Percentiles rank a stretch among this genome's conserved stretches.
These are phyloP conservation scores for Glaucomys volans DNA, from an alignment of 2,113 vertebrate genomes.

Conservation along the genomic window DNA sequence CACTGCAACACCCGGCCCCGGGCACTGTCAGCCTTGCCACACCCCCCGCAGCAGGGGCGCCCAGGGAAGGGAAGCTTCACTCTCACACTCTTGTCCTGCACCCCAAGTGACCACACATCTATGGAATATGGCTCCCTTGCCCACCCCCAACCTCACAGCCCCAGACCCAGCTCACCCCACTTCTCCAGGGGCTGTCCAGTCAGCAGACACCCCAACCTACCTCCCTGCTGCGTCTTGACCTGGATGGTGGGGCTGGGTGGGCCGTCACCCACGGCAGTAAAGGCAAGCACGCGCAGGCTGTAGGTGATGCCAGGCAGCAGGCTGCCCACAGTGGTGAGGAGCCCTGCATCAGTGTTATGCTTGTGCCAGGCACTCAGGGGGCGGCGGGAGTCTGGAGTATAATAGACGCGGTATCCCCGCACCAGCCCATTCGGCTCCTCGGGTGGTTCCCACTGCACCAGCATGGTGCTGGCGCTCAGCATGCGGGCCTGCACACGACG, in stretches of 20 bases:
- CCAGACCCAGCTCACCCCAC: neutral
- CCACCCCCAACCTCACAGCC: neutral
- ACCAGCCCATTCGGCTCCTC: slow-evolving; percentile 97
- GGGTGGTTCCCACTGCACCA: slow-evolving; percentile 97
- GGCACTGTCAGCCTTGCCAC: neutral
- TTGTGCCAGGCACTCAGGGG: slow-evolving; percentile 94
- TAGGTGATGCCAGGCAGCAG: slow-evolving; percentile 95
- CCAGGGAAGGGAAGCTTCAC: neutral
- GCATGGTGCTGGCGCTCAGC: slow-evolving; percentile 96
- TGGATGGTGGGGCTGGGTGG: slow-evolving; percentile 95
- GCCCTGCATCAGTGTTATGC: slow-evolving; percentile 94
- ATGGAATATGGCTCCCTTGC: slow-evolving; percentile 54
- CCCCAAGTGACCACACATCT: slow-evolving; percentile 28
- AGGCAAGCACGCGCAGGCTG: slow-evolving; percentile 94
- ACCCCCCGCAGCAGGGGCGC: neutral
- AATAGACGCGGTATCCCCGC: slow-evolving; percentile 95
- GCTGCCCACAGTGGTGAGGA: slow-evolving; percentile 94
- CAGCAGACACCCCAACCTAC: slow-evolving; percentile 83
- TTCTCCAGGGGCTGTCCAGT: neutral
- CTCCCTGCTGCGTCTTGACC: slow-evolving; percentile 97
- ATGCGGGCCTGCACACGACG: slow-evolving; percentile 95
- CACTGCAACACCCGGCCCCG: slow-evolving; percentile 86
- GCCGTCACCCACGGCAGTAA: slow-evolving; percentile 96
- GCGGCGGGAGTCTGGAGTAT: slow-evolving; percentile 89
- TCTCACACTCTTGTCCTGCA: neutral